Evolutionary conservation across 2,797 vertebrate genomes (phyloP).

Genomic region (Phoebastria nigripes): DNA sequence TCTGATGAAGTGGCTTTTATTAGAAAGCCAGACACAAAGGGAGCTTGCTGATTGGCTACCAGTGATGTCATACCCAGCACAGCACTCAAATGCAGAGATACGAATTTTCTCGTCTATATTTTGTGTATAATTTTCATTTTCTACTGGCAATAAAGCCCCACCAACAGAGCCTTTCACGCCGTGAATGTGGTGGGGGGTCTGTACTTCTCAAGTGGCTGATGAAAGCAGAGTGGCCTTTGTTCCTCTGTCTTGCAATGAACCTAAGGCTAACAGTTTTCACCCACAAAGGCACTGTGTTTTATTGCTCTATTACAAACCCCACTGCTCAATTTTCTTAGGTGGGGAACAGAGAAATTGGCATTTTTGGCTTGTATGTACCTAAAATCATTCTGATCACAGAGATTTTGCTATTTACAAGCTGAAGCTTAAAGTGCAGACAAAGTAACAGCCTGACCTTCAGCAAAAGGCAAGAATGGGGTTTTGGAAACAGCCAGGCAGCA

Average conservation of each 20-base stretch:
- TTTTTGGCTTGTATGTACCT: neutral
- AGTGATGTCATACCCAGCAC: constrained; percentile 67
- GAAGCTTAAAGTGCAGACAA: neutral
- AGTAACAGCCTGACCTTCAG: neutral
- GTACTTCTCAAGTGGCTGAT: neutral
- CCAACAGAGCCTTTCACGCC: neutral
- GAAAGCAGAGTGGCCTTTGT: constrained; percentile 42
- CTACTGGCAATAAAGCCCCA: neutral
- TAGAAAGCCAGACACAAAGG: constrained; percentile 65
- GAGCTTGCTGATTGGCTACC: constrained; percentile 56
- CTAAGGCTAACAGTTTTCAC: constrained; percentile 20
- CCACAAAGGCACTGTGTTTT: neutral
- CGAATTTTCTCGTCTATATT: neutral
- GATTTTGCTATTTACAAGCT: neutral
- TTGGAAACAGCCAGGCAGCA: neutral
- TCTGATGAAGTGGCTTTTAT: constrained; percentile 62
- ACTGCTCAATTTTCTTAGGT: neutral
- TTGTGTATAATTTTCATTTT: constrained; percentile 35
- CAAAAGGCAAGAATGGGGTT: neutral
- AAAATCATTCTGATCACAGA: neutral
- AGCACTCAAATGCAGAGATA: neutral
- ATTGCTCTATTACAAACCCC: neutral
- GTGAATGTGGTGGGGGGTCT: neutral
- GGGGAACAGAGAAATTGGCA: neutral
- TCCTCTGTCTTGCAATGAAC: neutral